Conservation (phyloP, 2,113 vertebrate species). For the Lipophrys pholis region DNA sequence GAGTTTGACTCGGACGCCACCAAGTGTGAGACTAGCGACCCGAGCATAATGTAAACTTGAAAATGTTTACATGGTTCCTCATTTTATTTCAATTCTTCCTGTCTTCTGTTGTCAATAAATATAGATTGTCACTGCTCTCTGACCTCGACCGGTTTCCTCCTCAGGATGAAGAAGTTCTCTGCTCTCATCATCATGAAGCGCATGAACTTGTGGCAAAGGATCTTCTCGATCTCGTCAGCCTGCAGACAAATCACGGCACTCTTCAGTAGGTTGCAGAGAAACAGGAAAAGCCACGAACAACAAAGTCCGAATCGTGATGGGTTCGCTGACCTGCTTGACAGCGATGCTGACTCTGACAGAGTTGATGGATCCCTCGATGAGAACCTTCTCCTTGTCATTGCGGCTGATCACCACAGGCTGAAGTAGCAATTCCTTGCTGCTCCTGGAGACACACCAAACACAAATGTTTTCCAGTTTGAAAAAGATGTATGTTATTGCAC, state of each 20-base stretch:
- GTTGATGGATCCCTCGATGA: conserved; percentile 98
- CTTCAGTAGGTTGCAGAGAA: not conserved
- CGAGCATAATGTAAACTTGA: not conserved
- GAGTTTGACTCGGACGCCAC: too few relatives aligned
- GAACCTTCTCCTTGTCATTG: conserved; percentile 98
- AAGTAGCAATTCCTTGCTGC: conserved; percentile 96
- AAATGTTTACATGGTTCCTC: conserved; percentile 6
- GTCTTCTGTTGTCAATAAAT: not conserved
- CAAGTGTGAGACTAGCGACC: too few relatives aligned
- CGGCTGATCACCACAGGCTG: conserved; percentile 98
- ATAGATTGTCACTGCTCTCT: conserved; percentile 31
- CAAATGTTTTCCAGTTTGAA: too few relatives aligned
- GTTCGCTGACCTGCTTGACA: conserved; percentile 92
- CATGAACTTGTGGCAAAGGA: conserved; percentile 99
- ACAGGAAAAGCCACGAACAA: not conserved
- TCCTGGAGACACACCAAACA: conserved; percentile 80
- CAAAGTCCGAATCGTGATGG: not conserved
- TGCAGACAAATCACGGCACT: conserved; percentile 47
- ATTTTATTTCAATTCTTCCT: not conserved
- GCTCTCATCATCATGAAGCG: conserved; percentile 99
- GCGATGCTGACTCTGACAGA: conserved; percentile 98
- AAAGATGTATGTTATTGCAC: too few relatives aligned
- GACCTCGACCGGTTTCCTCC: conserved; percentile 97
- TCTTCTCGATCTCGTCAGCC: conserved; percentile 99
- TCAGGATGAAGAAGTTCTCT: conserved; percentile 98